These are phyloP conservation scores for Parazoanthus atlanticus DNA, from an alignment of 92 coral and sea anemone genomes.

Conservation along the genomic window DNA sequence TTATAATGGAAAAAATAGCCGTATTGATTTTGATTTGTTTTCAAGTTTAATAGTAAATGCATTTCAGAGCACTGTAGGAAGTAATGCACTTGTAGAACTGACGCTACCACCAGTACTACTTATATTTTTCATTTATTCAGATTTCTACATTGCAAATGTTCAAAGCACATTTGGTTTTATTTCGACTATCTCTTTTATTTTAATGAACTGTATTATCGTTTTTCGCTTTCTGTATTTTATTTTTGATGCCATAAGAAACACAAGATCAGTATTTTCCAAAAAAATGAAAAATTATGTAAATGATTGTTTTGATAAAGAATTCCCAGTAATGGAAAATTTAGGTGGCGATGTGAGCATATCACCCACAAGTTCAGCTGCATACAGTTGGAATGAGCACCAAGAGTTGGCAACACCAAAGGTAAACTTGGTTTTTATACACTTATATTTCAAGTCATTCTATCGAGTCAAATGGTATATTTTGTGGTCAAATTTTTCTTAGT, in stretches of 20 bases:
- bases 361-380: not conserved
- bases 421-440: no score
- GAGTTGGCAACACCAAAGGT: not conserved
- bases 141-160: no score
- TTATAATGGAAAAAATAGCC: not conserved
- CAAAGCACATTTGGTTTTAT: no score
- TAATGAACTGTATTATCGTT: no score
- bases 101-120: no score
- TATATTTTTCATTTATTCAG: no score
- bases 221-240: not conserved
- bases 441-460: not conserved
- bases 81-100: no score
- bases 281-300: not conserved
- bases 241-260: not conserved
- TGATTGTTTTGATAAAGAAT: not conserved
- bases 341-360: not conserved
- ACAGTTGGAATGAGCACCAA: not conserved
- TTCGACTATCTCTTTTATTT: no score
- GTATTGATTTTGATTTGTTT: not conserved
- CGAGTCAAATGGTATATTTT: not conserved
- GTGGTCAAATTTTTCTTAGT: no score
- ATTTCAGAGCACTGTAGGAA: not conserved
- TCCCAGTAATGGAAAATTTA: not conserved
- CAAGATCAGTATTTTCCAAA: not conserved
- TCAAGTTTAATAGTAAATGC: not conserved